phyloP scores from a whole-genome alignment of 2,888 invertebrate genomes.

The Drosophila mimetica region DNA sequence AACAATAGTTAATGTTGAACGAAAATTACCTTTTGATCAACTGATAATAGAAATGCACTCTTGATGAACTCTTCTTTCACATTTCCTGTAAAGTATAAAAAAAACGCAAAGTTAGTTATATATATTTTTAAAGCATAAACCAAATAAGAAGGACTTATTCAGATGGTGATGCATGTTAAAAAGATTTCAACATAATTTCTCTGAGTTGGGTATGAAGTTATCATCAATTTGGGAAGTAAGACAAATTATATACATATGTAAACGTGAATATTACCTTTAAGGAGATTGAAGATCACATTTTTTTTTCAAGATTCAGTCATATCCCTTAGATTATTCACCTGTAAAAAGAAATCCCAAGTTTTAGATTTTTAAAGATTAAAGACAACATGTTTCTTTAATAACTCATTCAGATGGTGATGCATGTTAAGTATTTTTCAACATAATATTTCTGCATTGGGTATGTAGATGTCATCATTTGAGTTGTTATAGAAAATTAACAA shows the following conservation, averaged over 20 bases:
- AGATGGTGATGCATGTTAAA: constrained; percentile 76
- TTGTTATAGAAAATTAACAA: neutral
- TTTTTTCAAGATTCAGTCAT: neutral
- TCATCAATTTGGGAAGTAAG: constrained; percentile 49
- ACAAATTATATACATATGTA: neutral
- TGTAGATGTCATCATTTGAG: constrained; percentile 41
- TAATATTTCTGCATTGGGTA: constrained; percentile 49
- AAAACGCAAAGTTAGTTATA: neutral
- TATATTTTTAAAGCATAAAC: neutral
- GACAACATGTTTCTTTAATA: neutral
- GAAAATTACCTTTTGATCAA: constrained; percentile 4
- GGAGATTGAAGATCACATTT: no score
- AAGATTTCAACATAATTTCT: constrained; percentile 53
- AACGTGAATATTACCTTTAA: constrained; percentile 1
- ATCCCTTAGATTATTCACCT: neutral
- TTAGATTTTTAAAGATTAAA: neutral
- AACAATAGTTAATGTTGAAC: neutral
- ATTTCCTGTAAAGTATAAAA: neutral
- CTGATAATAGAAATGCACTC: neutral
- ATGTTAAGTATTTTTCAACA: constrained; percentile 60
- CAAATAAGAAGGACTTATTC: constrained; percentile 17
- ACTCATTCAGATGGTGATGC: constrained; percentile 71
- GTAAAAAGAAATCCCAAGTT: neutral
- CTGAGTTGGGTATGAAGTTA: constrained; percentile 55
- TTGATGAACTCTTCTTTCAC: no score